Percentiles rank a stretch among this genome's conserved stretches.
Evolutionary conservation across 1,140 invertebrate species (phyloP).

Genomic region (Bradysia coprophila): DNA sequence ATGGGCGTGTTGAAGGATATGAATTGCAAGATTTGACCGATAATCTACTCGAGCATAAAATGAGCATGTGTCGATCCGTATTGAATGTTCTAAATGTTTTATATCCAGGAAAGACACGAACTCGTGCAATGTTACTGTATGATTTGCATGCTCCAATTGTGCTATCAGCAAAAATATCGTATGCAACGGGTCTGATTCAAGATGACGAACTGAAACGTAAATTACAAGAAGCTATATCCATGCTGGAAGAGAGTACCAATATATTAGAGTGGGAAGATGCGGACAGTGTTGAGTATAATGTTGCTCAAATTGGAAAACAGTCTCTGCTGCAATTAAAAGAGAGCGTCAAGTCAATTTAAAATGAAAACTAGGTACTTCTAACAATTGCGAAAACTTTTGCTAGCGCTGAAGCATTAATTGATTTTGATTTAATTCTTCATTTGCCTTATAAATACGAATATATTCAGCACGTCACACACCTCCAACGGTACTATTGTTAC

Average conservation of each 20-base stretch:
- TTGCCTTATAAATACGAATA: no score
- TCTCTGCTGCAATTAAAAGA: no score
- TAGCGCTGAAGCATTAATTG: no score
- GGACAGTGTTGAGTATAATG: conserved; percentile 45
- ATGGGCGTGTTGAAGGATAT: no score
- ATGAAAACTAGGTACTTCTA: no score
- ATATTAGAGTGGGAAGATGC: conserved; percentile 47
- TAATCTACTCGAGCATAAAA: conserved; percentile 56
- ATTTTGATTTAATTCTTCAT: no score
- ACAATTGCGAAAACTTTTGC: no score
- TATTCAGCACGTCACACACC: no score
- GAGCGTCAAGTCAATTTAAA: no score
- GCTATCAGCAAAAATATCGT: conserved; percentile 43
- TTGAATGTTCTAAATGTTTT: conserved; percentile 47
- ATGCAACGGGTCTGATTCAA: conserved; percentile 32
- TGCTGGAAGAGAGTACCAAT: conserved; percentile 33
- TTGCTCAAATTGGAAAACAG: conserved; percentile 43
- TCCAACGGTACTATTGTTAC: no score
- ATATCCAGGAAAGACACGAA: conserved; percentile 51
- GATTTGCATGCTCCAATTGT: conserved; percentile 56
- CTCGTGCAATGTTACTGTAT: conserved; percentile 58
- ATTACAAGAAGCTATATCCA: conserved; percentile 37
- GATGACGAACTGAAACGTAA: conserved; percentile 36
- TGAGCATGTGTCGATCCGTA: conserved; percentile 45
- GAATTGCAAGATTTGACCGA: conserved; percentile 47